These are phyloP conservation scores for Holotrichia oblita DNA, from an alignment of 1,140 invertebrate genomes.

Conservation along the genomic window DNA sequence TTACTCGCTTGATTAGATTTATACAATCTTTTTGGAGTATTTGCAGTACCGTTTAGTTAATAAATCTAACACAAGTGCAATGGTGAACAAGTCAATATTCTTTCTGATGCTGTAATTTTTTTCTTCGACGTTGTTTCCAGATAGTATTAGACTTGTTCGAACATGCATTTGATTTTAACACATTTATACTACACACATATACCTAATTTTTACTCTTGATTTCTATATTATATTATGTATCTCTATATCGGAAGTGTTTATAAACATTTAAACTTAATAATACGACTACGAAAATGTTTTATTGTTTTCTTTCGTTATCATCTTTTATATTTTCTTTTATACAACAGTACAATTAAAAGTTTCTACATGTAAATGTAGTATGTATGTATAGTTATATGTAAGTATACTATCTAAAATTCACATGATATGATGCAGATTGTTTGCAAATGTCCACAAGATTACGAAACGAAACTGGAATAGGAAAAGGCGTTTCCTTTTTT, in stretches of 20 bases:
- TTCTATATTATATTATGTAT: conserved; percentile 8
- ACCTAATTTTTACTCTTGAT: conserved; percentile 49
- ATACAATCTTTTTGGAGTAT: conserved; percentile 39
- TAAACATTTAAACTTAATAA: conserved; percentile 35
- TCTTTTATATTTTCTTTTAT: no score
- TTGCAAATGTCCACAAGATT: conserved; percentile 51
- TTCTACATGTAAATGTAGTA: conserved; percentile 5
- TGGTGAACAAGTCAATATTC: not conserved
- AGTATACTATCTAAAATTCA: no score
- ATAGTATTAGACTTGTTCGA: no score
- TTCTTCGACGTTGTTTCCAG: not conserved
- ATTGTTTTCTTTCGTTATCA: not conserved
- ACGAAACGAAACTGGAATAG: not conserved
- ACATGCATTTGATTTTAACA: conserved; percentile 46
- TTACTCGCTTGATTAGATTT: conserved; percentile 38
- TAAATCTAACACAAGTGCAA: conserved; percentile 37
- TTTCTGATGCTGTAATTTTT: not conserved
- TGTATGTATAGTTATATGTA: not conserved
- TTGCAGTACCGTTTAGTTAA: conserved; percentile 23
- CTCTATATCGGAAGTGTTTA: no score
- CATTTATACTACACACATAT: conserved; percentile 61
- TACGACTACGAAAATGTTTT: conserved; percentile 10
- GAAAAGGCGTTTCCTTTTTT: not conserved
- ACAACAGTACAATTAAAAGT: not conserved
- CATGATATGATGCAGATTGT: conserved; percentile 57